These are phyloP conservation scores for Melanotaenia parkinsoni DNA, from an alignment of 2,797 vertebrate species.

Conservation along the genomic window DNA sequence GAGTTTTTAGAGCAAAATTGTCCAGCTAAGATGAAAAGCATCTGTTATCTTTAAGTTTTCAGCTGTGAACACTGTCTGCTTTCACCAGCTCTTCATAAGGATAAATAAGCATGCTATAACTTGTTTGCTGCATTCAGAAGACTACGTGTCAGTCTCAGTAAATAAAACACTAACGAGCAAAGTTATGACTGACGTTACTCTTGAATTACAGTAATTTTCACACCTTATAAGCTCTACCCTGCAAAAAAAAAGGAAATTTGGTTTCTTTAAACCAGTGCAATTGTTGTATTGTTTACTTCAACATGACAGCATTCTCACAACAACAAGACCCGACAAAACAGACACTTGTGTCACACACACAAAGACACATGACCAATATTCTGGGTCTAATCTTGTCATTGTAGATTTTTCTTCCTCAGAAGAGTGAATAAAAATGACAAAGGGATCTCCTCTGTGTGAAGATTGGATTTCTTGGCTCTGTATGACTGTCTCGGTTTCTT, in stretches of 20 bases:
- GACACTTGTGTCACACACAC: background rate
- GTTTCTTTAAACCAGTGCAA: background rate
- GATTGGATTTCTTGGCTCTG: conserved; percentile 47
- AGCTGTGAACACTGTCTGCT: background rate
- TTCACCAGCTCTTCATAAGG: background rate
- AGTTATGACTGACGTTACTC: background rate
- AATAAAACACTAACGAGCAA: background rate
- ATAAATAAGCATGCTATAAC: background rate
- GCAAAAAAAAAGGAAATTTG: background rate
- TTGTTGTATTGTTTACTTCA: background rate
- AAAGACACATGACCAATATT: conserved; percentile 34
- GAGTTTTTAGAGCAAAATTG: no score
- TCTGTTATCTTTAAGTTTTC: background rate
- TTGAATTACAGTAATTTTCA: background rate
- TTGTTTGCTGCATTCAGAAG: background rate
- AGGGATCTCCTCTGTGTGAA: conserved; percentile 37
- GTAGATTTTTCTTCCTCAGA: background rate
- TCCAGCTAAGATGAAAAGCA: background rate
- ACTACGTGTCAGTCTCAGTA: background rate
- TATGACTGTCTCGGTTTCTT: conserved; percentile 14
- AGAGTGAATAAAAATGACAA: conserved; percentile 12
- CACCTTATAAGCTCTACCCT: background rate
- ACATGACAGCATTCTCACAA: background rate
- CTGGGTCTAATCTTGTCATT: conserved; percentile 40
- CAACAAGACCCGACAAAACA: conserved; percentile 1